Percentiles rank a stretch among this genome's conserved stretches.
These are phyloP conservation scores for Cydia amplana DNA, from an alignment of 1,140 invertebrate genomes.

Conservation along the genomic window DNA sequence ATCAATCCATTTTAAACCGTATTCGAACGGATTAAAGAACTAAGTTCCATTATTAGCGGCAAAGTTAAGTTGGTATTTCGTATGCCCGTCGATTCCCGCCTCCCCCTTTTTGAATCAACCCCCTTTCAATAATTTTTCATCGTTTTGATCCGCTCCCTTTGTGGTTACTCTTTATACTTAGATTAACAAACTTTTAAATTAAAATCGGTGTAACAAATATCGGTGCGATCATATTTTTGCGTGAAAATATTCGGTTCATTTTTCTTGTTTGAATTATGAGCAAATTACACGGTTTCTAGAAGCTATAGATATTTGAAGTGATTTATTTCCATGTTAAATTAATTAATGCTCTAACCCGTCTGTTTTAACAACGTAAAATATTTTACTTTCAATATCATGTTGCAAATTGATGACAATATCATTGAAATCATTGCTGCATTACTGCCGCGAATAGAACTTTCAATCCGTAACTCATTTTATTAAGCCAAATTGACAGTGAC, in stretches of 20 bases:
- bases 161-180: constrained; percentile 70
- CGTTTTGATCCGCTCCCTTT: constrained; percentile 74
- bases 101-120: constrained; percentile 58
- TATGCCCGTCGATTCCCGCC: constrained; percentile 63
- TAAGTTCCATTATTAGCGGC: constrained; percentile 26
- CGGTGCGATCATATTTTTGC: constrained; percentile 34
- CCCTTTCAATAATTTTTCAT: constrained; percentile 79
- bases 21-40: constrained; percentile 32
- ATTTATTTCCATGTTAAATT: neutral
- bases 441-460: too few species aligned
- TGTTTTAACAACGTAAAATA: neutral
- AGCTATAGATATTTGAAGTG: neutral
- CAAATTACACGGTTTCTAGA: neutral
- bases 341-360: neutral
- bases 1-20: constrained; percentile 38
- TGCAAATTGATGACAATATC: too few species aligned
- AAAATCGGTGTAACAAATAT: constrained; percentile 69
- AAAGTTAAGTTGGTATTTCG: constrained; percentile 52
- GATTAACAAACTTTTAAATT: constrained; percentile 79
- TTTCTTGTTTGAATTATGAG: constrained; percentile 18
- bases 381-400: too few species aligned
- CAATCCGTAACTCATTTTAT: too few species aligned
- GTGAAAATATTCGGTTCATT: constrained; percentile 21
- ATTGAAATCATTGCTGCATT: too few species aligned
- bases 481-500: too few species aligned